phyloP scores from a whole-genome alignment of 2,888 invertebrate species.

The Sicus ferrugineus region DNA sequence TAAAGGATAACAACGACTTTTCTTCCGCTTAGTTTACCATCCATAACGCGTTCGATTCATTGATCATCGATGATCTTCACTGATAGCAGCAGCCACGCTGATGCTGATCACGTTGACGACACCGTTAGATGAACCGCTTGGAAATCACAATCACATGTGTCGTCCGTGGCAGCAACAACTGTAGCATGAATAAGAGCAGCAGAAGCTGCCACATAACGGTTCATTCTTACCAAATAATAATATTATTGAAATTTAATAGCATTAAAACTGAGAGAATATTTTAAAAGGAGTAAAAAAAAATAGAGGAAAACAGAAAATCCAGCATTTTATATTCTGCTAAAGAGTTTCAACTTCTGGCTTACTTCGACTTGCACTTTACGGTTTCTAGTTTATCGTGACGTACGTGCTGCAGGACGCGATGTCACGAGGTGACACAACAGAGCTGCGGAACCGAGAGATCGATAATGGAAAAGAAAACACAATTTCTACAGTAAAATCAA shows the following conservation, averaged over 20 bases:
- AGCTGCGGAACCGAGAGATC: slow-evolving; percentile 33
- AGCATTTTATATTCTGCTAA: background rate
- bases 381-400: slow-evolving; percentile 55
- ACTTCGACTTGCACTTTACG: background rate
- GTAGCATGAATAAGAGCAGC: background rate
- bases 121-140: slow-evolving; percentile 10
- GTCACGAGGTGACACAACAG: slow-evolving; percentile 60
- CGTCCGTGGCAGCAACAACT: background rate
- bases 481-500: no score
- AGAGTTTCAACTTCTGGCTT: background rate
- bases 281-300: background rate
- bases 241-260: background rate
- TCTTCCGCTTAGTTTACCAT: no score
- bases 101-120: slow-evolving; percentile 21
- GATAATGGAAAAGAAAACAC: no score
- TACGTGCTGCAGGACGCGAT: slow-evolving; percentile 58
- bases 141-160: background rate
- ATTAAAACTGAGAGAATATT: background rate
- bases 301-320: background rate
- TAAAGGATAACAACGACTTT: no score
- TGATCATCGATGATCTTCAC: background rate
- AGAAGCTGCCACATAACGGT: background rate
- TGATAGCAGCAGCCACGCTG: background rate
- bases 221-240: background rate
- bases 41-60: no score